Percentiles rank a stretch among this genome's conserved stretches.
Evolutionary conservation across 1,140 invertebrate genomes (phyloP).

Genomic region (Tetragonula clypearis): DNA sequence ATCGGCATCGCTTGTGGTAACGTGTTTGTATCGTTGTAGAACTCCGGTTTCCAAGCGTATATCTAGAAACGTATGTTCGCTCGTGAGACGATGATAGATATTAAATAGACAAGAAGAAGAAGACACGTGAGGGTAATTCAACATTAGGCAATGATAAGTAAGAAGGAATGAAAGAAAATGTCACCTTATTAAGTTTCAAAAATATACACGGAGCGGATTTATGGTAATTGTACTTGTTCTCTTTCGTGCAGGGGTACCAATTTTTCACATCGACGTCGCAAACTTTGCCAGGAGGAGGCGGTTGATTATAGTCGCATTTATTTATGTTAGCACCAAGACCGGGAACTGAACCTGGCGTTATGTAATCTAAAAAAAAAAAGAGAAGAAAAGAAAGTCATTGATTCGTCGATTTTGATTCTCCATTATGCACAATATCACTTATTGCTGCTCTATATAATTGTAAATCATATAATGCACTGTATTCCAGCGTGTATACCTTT

Average conservation of each 20-base stretch:
- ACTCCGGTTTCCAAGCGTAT: conserved; percentile 89
- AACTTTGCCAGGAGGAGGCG: conserved; percentile 82
- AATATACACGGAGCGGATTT: conserved; percentile 90
- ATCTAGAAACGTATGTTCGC: conserved; percentile 81
- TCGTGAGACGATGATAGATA: no score
- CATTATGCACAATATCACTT: no score
- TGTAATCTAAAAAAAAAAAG: conserved; percentile 81
- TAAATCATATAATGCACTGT: not conserved
- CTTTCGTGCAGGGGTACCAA: conserved; percentile 86
- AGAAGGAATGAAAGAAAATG: no score
- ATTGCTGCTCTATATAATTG: no score
- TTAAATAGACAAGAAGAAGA: no score
- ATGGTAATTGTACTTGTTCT: conserved; percentile 90
- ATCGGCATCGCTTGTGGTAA: conserved; percentile 86
- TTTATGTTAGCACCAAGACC: conserved; percentile 83
- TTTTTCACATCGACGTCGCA: conserved; percentile 85
- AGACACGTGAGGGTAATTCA: no score
- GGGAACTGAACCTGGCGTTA: conserved; percentile 82
- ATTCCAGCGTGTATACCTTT: conserved; percentile 82
- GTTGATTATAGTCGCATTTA: conserved; percentile 83
- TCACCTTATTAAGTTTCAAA: conserved; percentile 91
- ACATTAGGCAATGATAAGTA: no score
- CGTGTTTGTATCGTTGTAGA: conserved; percentile 84
- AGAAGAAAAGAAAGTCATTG: conserved; percentile 38
- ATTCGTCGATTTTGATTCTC: not conserved